phyloP scores from a whole-genome alignment of 2,113 vertebrate species.

The Plotosus lineatus region DNA sequence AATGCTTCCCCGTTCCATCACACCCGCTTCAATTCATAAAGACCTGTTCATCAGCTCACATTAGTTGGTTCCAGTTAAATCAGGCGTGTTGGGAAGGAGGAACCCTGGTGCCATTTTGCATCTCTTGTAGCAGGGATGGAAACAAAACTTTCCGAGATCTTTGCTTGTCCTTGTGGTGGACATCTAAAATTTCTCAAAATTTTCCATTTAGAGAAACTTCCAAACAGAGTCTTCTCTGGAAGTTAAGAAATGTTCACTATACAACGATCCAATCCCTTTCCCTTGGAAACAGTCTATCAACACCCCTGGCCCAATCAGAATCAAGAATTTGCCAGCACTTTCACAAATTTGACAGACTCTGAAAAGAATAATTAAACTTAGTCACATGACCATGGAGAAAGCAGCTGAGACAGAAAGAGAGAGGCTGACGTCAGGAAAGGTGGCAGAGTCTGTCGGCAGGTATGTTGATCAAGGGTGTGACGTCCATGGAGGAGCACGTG shows the following conservation, averaged over 20 bases:
- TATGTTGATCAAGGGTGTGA: neutral
- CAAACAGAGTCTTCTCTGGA: neutral
- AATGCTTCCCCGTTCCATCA: too few species aligned
- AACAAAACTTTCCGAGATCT: neutral
- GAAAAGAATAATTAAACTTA: neutral
- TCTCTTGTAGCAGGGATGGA: neutral
- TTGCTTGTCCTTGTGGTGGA: neutral
- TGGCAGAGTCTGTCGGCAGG: too few species aligned
- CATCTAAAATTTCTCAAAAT: neutral
- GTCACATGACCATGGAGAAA: neutral
- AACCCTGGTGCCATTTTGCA: neutral
- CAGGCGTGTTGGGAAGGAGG: too few species aligned
- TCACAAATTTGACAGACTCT: neutral
- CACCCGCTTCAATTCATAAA: too few species aligned
- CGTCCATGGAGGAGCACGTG: neutral
- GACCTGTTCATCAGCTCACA: too few species aligned
- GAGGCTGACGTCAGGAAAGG: neutral
- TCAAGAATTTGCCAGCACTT: neutral
- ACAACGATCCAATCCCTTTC: too few species aligned
- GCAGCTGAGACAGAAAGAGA: neutral
- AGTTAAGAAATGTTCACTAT: neutral
- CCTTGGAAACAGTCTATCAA: too few species aligned
- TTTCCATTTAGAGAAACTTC: neutral
- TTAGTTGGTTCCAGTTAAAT: too few species aligned
- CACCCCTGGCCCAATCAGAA: neutral